phyloP scores from a whole-genome alignment of 2,888 invertebrate genomes.

The Nemoura dubitans region DNA sequence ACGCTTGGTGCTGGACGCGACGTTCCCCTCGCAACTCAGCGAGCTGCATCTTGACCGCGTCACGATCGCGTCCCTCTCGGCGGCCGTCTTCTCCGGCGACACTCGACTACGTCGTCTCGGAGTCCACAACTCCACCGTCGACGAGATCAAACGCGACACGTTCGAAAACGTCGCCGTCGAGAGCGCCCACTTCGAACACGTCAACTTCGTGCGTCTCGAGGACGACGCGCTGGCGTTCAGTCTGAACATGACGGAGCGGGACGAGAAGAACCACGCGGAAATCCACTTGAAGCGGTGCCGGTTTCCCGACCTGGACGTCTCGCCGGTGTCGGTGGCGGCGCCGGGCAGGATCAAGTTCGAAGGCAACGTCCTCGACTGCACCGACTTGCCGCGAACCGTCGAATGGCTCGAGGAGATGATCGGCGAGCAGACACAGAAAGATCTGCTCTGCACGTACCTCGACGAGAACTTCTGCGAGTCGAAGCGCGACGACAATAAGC shows the following conservation, averaged over 20 bases:
- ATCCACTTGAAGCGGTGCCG: not conserved
- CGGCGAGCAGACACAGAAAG: not conserved
- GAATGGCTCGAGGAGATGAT: not conserved
- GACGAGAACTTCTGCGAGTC: not conserved
- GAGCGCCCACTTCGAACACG: not conserved
- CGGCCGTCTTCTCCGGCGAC: not conserved
- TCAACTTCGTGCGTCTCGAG: not conserved
- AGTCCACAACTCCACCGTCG: not conserved
- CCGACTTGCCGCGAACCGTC: not conserved
- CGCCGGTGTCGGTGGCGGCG: not conserved
- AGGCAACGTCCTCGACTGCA: not conserved
- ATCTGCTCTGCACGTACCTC: not conserved
- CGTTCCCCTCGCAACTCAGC: not conserved
- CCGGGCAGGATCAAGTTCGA: not conserved
- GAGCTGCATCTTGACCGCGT: not conserved
- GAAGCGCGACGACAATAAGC: not conserved
- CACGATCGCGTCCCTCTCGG: not conserved
- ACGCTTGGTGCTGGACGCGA: not conserved
- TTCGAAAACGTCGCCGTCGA: not conserved
- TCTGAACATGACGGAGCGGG: not conserved
- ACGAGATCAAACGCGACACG: not conserved
- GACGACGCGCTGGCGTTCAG: not conserved
- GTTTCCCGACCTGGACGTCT: not conserved
- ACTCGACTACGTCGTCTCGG: not conserved
- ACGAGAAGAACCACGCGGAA: too few relatives aligned